Evolutionary conservation across 2,797 vertebrate genomes (phyloP).

Genomic region (Characodon lateralis): DNA sequence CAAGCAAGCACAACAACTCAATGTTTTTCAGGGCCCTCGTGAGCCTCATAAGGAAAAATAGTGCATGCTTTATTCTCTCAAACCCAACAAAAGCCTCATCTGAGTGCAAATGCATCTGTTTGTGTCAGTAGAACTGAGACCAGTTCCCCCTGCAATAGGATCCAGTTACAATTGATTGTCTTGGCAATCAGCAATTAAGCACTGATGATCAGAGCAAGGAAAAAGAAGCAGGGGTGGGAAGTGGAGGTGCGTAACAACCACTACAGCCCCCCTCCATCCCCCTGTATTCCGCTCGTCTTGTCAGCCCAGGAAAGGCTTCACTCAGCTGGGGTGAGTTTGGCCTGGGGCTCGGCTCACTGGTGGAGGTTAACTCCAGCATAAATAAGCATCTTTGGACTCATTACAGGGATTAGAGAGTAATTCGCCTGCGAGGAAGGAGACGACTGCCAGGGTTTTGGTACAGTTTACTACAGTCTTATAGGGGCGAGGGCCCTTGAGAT

Average conservation of each 20-base stretch:
- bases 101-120: constrained; percentile 48
- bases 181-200: constrained; percentile 85
- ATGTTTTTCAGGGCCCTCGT: constrained; percentile 47
- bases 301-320: constrained; percentile 79
- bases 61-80: constrained; percentile 57
- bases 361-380: constrained; percentile 88
- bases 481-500: constrained; percentile 82
- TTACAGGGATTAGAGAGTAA: constrained; percentile 88
- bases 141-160: constrained; percentile 54
- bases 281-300: constrained; percentile 55
- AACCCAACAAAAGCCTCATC: constrained; percentile 61
- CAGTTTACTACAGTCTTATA: constrained; percentile 85
- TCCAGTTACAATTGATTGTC: constrained; percentile 80
- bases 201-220: constrained; percentile 76
- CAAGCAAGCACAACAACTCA: constrained; percentile 20
- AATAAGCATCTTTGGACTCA: constrained; percentile 87
- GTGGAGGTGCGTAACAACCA: constrained; percentile 48
- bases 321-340: constrained; percentile 83
- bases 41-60: constrained; percentile 58
- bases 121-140: constrained; percentile 53
- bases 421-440: constrained; percentile 82
- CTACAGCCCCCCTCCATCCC: not conserved
- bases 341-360: constrained; percentile 84
- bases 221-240: constrained; percentile 39
- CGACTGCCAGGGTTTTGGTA: constrained; percentile 82